A percentile compares a stretch with the other conserved stretches of the same genome.
Conservation (phyloP, 2,113 vertebrate species). For the Sceloporus tristichus region DNA sequence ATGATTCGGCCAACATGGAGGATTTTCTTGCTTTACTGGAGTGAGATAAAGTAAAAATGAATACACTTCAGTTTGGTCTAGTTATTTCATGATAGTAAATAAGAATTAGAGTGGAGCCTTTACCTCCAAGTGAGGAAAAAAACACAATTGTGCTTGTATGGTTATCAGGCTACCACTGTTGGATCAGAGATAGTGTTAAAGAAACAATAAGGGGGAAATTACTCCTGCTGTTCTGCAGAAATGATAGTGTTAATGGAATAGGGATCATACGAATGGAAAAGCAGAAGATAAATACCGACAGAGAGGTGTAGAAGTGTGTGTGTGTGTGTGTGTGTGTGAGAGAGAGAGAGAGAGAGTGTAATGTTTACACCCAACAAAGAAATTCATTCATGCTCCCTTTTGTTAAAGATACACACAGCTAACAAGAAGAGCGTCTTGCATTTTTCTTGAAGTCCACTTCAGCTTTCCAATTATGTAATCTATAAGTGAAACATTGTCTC, state of each 20-base stretch:
- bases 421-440: constrained; percentile 9
- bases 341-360: background rate
- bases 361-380: background rate
- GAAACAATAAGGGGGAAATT: background rate
- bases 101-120: background rate
- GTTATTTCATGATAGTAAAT: background rate
- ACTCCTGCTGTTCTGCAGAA: background rate
- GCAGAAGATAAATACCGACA: background rate
- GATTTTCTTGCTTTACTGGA: constrained; percentile 54
- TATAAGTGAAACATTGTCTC: background rate
- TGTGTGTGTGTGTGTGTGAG: background rate
- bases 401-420: background rate
- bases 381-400: background rate
- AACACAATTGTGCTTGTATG: background rate
- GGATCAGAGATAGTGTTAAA: too few relatives aligned
- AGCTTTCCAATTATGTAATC: constrained; percentile 6
- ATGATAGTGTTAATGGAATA: background rate
- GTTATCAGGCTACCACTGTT: background rate
- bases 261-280: background rate
- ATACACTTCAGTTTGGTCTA: constrained; percentile 45
- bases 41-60: constrained; percentile 74
- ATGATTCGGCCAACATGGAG: too few relatives aligned
- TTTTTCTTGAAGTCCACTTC: background rate
- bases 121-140: background rate
- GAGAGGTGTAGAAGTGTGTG: background rate